A percentile compares a stretch with the other conserved stretches of the same genome.
phyloP scores from a whole-genome alignment of 2,113 vertebrate species.

The Oreochromis niloticus region DNA sequence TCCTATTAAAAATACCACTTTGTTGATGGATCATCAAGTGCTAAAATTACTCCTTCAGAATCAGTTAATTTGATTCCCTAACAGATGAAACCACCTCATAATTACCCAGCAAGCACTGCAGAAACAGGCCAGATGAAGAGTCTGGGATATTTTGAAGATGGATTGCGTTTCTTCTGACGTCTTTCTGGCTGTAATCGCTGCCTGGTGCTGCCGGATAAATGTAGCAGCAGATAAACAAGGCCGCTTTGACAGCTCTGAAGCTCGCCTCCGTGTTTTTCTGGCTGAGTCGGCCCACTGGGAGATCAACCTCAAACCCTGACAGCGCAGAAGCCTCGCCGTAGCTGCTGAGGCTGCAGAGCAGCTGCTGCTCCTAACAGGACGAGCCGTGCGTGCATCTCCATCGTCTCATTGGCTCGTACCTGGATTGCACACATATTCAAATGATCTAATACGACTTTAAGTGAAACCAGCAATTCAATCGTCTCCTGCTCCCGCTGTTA shows the following conservation, averaged over 20 bases:
- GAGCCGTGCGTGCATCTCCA: rapidly evolving
- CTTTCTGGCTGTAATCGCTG: not conserved
- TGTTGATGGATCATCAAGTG: not conserved
- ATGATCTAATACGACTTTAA: not conserved
- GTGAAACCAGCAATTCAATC: not conserved
- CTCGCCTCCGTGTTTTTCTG: not conserved
- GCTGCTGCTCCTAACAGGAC: not conserved
- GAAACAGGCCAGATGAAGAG: not conserved
- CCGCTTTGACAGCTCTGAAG: not conserved
- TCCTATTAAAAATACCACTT: not conserved
- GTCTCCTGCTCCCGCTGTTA: not conserved
- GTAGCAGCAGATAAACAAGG: not conserved
- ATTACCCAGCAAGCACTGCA: not conserved
- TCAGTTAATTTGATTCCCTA: not conserved
- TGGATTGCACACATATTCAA: rapidly evolving
- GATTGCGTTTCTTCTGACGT: not conserved
- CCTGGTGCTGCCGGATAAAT: not conserved
- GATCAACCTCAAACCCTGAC: not conserved
- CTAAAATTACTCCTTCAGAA: not conserved
- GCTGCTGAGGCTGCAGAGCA: not conserved
- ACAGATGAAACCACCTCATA: not conserved
- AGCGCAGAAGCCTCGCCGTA: not conserved
- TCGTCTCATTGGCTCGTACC: not conserved
- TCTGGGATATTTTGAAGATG: not conserved
- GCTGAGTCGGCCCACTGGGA: not conserved